Conservation (phyloP, 2,888 invertebrate species). For the Suillia variegata region DNA sequence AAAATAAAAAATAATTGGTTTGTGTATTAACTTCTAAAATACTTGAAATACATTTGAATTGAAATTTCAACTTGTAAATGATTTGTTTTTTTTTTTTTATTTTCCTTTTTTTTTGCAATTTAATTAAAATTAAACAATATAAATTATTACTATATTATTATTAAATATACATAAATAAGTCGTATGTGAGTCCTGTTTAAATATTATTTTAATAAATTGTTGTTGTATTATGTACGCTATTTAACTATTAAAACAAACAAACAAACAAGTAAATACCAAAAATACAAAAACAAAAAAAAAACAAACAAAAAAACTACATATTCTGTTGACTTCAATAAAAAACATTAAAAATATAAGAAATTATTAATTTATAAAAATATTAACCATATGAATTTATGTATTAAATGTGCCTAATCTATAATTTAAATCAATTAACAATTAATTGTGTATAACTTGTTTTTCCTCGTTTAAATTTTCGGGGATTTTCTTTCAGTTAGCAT, state of each 20-base stretch:
- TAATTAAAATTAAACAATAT: neutral
- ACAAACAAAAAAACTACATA: too few species aligned
- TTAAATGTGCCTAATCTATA: constrained; percentile 56
- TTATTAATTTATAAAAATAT: too few species aligned
- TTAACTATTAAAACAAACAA: constrained; percentile 8
- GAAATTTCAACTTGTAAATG: constrained; percentile 18
- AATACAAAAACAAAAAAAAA: too few species aligned
- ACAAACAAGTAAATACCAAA: constrained; percentile 21
- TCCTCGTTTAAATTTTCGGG: too few species aligned
- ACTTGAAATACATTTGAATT: neutral
- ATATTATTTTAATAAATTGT: neutral
- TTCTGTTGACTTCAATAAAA: too few species aligned
- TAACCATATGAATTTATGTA: constrained; percentile 42
- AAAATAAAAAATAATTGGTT: neutral
- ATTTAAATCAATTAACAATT: constrained; percentile 27
- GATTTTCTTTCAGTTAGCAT: neutral
- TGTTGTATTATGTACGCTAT: neutral
- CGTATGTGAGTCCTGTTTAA: neutral
- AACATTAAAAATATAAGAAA: too few species aligned
- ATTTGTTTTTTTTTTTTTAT: constrained; percentile 19
- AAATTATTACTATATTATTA: too few species aligned
- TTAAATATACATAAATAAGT: neutral
- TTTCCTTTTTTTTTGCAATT: neutral
- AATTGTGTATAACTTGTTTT: too few species aligned
- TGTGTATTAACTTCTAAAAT: neutral